These are phyloP conservation scores for Fukomys damarensis DNA, from an alignment of 2,113 vertebrate species.

Conservation along the genomic window DNA sequence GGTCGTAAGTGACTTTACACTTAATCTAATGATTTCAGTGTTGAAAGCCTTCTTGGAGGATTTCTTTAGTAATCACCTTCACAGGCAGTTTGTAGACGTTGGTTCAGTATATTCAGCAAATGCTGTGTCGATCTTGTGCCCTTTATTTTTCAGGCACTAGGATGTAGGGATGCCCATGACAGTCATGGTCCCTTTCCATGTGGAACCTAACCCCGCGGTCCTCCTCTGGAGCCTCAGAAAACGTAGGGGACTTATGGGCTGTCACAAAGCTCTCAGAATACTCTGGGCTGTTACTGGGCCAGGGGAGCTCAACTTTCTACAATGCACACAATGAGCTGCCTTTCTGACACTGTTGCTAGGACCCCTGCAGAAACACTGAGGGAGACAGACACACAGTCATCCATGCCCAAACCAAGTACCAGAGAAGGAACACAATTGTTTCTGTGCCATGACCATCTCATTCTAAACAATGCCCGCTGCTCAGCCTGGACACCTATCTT, in stretches of 20 bases:
- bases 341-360: neutral
- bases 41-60: neutral
- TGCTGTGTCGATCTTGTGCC: no score
- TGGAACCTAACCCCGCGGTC: neutral
- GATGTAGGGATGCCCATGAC: neutral
- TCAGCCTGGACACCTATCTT: neutral
- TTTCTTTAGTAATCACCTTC: neutral
- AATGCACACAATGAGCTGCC: neutral
- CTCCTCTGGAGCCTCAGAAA: neutral
- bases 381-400: neutral
- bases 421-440: neutral
- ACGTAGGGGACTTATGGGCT: neutral
- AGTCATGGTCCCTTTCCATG: neutral
- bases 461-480: neutral
- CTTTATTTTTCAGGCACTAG: neutral
- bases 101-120: neutral
- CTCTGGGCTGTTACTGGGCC: neutral
- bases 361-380: neutral
- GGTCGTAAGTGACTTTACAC: neutral
- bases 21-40: neutral
- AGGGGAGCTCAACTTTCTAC: neutral
- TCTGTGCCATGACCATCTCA: neutral
- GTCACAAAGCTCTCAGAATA: neutral
- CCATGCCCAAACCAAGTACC: neutral
- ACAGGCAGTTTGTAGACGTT: neutral